Conservation (phyloP, 2,888 invertebrate species). For the Chloromyia formosa region DNA sequence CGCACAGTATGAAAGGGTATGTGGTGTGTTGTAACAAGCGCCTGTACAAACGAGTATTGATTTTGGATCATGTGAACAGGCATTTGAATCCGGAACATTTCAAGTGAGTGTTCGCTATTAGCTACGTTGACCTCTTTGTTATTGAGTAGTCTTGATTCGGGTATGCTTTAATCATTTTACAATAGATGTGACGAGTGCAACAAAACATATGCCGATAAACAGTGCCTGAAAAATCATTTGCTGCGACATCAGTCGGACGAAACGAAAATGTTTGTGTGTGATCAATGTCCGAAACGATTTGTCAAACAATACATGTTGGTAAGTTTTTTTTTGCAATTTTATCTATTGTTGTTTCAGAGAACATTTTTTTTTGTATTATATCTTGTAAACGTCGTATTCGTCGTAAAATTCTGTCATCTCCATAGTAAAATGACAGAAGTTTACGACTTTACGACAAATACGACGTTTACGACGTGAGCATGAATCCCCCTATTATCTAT, state of each 20-base stretch:
- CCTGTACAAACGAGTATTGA: conserved; percentile 58
- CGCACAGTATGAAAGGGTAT: conserved; percentile 59
- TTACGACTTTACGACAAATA: no score
- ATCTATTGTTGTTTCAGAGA: no score
- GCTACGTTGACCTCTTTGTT: no score
- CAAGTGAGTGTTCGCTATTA: conserved; percentile 55
- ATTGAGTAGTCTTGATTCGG: no score
- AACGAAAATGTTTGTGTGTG: conserved; percentile 58
- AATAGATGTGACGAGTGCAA: conserved; percentile 59
- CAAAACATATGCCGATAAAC: conserved; percentile 61
- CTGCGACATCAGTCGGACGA: conserved; percentile 60
- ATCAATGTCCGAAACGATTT: conserved; percentile 60
- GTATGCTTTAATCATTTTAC: no score
- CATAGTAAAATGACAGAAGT: no score
- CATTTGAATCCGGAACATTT: conserved; percentile 62
- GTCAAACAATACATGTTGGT: conserved; percentile 59
- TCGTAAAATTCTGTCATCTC: no score
- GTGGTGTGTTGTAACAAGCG: conserved; percentile 61
- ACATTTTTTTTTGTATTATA: no score
- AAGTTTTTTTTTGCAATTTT: no score
- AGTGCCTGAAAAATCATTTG: conserved; percentile 59
- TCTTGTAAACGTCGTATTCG: no score
- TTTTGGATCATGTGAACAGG: conserved; percentile 61
- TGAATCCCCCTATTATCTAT: no score
- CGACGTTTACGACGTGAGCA: no score